These are phyloP conservation scores for Semotilus atromaculatus DNA, from an alignment of 2,797 vertebrate genomes.

Conservation along the genomic window DNA sequence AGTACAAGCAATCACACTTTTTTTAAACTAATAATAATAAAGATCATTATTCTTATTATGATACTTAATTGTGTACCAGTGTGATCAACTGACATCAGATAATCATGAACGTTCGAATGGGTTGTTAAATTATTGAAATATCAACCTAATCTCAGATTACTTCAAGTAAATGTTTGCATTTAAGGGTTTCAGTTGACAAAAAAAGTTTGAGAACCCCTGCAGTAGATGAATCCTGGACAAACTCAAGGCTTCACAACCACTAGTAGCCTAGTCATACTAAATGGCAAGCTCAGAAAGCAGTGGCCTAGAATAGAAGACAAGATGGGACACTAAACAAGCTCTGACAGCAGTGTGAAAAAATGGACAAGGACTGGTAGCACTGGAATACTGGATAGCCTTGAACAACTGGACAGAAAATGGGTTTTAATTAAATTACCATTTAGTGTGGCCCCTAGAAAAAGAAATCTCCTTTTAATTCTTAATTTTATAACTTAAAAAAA, in stretches of 20 bases:
- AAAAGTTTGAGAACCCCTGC: not conserved
- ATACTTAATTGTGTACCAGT: not conserved
- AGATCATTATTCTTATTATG: not conserved
- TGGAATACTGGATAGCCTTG: not conserved
- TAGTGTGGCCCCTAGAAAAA: conserved; percentile 4
- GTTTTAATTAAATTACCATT: not conserved
- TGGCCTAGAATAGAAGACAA: not conserved
- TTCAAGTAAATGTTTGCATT: not conserved
- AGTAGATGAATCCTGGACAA: not conserved
- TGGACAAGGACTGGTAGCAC: not conserved
- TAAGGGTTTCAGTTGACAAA: not conserved
- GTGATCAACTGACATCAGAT: not conserved
- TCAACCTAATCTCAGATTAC: not conserved
- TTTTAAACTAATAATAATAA: not conserved
- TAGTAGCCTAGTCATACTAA: not conserved
- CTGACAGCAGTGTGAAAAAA: not conserved
- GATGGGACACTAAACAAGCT: not conserved
- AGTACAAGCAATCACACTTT: too few relatives aligned
- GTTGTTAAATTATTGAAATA: not conserved
- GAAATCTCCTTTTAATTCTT: not conserved
- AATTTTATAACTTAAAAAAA: not conserved
- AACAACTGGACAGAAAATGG: not conserved
- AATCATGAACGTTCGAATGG: not conserved
- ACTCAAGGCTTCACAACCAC: not conserved
- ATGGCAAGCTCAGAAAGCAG: conserved; percentile 11